These are phyloP conservation scores for Drosophila kurseongensis DNA, from an alignment of 1,140 invertebrate species.

Conservation along the genomic window DNA sequence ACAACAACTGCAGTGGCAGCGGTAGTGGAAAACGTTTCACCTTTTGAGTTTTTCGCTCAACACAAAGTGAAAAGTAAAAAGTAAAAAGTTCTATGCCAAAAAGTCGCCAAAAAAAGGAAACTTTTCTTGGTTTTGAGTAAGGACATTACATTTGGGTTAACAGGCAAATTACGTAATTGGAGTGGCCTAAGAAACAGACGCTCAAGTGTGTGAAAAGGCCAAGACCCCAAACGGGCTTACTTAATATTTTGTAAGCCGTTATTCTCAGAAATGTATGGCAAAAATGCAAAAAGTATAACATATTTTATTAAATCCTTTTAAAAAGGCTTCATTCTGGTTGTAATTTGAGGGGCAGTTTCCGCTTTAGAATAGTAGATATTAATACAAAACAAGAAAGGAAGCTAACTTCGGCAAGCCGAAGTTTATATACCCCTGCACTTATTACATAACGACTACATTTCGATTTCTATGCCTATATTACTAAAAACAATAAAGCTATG, in stretches of 20 bases:
- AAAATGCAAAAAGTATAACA: no score
- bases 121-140: slow-evolving; percentile 51
- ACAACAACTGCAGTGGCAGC: slow-evolving; percentile 23
- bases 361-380: no score
- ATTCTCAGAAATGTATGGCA: background rate
- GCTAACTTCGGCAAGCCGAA: no score
- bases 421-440: no score
- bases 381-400: no score
- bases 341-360: no score
- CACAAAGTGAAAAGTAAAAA: slow-evolving; percentile 69
- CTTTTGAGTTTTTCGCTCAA: slow-evolving; percentile 59
- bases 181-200: slow-evolving; percentile 35
- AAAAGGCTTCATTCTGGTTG: no score
- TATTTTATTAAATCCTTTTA: no score
- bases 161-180: slow-evolving; percentile 68
- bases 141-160: slow-evolving; percentile 71
- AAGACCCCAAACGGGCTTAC: background rate
- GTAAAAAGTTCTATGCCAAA: slow-evolving; percentile 68
- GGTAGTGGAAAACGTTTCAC: slow-evolving; percentile 46
- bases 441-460: no score
- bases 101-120: slow-evolving; percentile 63
- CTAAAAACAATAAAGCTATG: no score
- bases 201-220: slow-evolving; percentile 4
- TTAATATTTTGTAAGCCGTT: background rate
- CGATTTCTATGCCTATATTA: no score